A percentile compares a stretch with the other conserved stretches of the same genome.
phyloP scores from a whole-genome alignment of 2,113 vertebrate species.

The Enhydra lutris region DNA sequence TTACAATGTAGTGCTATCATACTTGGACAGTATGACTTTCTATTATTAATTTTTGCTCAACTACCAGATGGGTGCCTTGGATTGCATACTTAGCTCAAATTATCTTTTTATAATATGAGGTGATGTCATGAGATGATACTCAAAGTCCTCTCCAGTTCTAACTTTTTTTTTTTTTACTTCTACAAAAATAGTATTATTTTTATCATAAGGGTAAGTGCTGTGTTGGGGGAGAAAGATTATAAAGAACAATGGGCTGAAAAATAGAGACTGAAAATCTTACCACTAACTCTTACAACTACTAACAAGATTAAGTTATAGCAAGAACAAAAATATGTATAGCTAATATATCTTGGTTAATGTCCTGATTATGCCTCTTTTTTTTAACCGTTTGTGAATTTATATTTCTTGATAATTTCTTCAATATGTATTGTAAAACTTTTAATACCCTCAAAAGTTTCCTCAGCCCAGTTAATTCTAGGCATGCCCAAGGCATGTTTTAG shows the following conservation, averaged over 20 bases:
- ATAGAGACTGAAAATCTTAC: neutral
- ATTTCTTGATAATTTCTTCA: neutral
- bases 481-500: neutral
- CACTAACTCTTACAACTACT: neutral
- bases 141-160: neutral
- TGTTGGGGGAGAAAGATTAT: neutral
- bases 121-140: neutral
- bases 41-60: neutral
- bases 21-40: neutral
- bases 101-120: neutral
- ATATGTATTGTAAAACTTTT: neutral
- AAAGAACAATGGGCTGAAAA: neutral
- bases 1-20: neutral
- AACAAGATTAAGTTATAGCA: neutral
- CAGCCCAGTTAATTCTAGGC: neutral
- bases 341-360: neutral
- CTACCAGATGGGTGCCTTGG: neutral
- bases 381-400: neutral
- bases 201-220: neutral
- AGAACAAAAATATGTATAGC: neutral
- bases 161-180: neutral
- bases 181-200: neutral
- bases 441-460: neutral
- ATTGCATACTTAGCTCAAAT: neutral
- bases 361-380: neutral